Base-by-base conservation (phyloP, 1,140 invertebrate genomes). In the Drosophila repletoides region DNA sequence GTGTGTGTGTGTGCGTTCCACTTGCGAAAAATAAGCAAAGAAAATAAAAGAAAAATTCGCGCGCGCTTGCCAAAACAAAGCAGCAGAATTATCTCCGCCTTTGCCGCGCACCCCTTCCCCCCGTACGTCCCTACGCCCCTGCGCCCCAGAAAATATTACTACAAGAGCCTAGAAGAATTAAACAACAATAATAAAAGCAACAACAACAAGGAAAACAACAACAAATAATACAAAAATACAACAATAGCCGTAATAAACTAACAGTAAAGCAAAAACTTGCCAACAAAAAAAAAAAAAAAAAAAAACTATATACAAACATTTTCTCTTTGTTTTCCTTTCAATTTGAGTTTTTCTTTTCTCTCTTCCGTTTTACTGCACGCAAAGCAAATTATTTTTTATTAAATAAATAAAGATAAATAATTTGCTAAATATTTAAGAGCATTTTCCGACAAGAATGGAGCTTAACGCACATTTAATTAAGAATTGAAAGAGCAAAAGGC, bases 231-330 rank as follows among this genome's bases (percentile, higher is more conserved):
- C 45, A 71, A 2, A 48, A 45, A 52, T 24, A 48, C 61, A 84
- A 83, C 79, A 83, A 83, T 79, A 36, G 70, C 79, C n/a, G 53
- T 79, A 83, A 84, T 84, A 83, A 84, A 83, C 80, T 79, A 74
- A 46, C 70, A 71, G 41, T 34, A 33, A 52, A 75, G 76, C 64
- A 41, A 73, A 72, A 65, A 61, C 73, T 69, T 34, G 45, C 24
- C 31, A 33, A 22, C 21, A 26, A 55, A 31, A 40, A 38, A 3
- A 40, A 10, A 5, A 9, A 40, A 9, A 40, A 17, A 5, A n/a
- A 17, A 58, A 66, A 83, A 81, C 58, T 73, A 66, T 65, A 65
- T 51, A 70, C 51, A 76, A 65, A 66, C 40, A 46, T 58, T 41
- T 83, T 67, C 41, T 36, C 53, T 49, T 64, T 59, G 68, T 70